Evolutionary conservation across 2,797 vertebrate species (phyloP), one percentile per base, ranked within the genome.

Genomic region (Macroramphosus scolopax): DNA sequence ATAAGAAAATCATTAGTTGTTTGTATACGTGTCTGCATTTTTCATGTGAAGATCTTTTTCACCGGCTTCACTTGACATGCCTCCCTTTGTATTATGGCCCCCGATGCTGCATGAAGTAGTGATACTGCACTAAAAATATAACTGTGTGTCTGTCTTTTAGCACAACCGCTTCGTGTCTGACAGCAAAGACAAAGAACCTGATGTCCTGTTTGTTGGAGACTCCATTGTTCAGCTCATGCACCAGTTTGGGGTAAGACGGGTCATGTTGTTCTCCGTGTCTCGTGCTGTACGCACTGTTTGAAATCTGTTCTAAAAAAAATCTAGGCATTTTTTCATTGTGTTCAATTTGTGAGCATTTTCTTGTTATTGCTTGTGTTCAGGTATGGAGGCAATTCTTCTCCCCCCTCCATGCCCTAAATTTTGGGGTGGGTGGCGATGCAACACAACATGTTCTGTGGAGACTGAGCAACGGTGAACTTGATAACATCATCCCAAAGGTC

Each of bases 361-460:
- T 49, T 67, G 18, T 51, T 60, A 15, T 44, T 17, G 11, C 68
- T 69, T 81, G 35, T 39, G 65, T 60, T 15, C 56, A 96, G 94
- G 87, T 95, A 47, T 96, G 94, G 94, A 80, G 93, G 32, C 87
- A 95, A 45, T 80, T 96, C 44, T 96, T 96, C 68, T 95, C 93
- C 22, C 94, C 94, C n/a, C 90, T 96, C 18, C 94, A 96, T 13
- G 90, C 92, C 7, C 88, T 96, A 25, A 96, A 95, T 79, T 96
- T 96, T 59, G 94, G 94, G 38, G 84, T 95, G 2, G 91, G 93
- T 8, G 91, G 93, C 3, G 94, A 96, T 63, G 89, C 84, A 51
- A 96, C 94, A 1, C 93, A 96, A 64, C 91, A 96, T 17, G 93
- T 96, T 31, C 81, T 96, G 24, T 96, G 94, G 94, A 87, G 94